Evolutionary conservation across 2,888 invertebrate species (phyloP).

Genomic region (Drosophila paucipuncta): DNA sequence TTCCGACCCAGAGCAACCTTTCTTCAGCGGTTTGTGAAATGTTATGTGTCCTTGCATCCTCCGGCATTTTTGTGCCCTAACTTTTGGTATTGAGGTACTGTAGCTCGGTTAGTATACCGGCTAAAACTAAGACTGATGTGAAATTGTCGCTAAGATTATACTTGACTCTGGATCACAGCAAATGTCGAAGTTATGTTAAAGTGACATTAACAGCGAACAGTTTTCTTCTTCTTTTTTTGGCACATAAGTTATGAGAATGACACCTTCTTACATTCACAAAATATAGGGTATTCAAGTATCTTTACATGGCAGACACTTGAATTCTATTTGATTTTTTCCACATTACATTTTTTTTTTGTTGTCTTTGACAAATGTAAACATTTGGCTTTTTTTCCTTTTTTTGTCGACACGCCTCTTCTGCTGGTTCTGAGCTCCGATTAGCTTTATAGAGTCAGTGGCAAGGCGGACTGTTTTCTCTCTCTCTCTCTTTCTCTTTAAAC

Average conservation of each 20-base stretch:
- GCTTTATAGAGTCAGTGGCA: conserved; percentile 29
- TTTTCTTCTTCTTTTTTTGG: neutral
- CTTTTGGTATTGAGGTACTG: neutral
- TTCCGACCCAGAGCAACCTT: conserved; percentile 30
- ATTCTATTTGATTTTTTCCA: conserved; percentile 24
- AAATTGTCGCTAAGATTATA: neutral
- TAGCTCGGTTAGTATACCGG: neutral
- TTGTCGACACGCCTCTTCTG: conserved; percentile 14
- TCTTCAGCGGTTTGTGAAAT: conserved; percentile 10
- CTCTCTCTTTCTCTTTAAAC: neutral
- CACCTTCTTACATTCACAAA: neutral
- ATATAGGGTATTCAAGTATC: conserved; percentile 21
- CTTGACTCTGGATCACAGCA: too few relatives aligned
- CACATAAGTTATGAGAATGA: neutral
- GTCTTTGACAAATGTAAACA: conserved; percentile 78
- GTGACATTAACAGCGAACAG: neutral
- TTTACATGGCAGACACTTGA: neutral
- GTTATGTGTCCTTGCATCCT: neutral
- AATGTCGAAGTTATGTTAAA: neutral
- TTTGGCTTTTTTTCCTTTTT: conserved; percentile 33
- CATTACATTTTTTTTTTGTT: conserved; percentile 25
- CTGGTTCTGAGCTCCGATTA: conserved; percentile 18
- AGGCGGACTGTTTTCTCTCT: conserved; percentile 42
- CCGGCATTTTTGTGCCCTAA: conserved; percentile 17
- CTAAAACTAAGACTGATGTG: too few relatives aligned